Conservation (phyloP, 1,140 invertebrate species). For the Drosophila biarmipes region DNA sequence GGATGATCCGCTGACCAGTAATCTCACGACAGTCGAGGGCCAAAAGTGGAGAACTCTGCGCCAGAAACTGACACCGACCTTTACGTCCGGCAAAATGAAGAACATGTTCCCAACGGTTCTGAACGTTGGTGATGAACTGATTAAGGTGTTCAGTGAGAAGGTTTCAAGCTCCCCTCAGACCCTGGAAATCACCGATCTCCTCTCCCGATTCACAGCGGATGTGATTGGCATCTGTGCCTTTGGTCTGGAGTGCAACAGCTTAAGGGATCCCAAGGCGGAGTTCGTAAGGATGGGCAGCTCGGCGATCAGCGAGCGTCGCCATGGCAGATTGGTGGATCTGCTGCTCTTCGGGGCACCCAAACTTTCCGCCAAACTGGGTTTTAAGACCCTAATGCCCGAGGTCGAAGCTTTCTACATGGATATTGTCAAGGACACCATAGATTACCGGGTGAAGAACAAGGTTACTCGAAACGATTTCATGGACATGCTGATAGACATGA, state of each 20-base stretch:
- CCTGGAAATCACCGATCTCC: neutral
- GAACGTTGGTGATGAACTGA: neutral
- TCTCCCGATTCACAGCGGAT: neutral
- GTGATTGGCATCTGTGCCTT: neutral
- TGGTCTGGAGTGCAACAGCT: neutral
- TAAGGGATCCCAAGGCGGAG: slow-evolving; percentile 2
- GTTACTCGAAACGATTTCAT: neutral
- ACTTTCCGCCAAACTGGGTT: neutral
- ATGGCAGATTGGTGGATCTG: neutral
- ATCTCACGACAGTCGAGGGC: neutral
- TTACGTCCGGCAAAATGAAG: neutral
- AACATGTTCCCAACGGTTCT: neutral
- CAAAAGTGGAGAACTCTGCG: neutral
- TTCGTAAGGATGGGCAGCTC: neutral
- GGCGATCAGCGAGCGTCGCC: neutral
- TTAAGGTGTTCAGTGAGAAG: neutral
- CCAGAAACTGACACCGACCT: too few species aligned
- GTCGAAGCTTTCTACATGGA: neutral
- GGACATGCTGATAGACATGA: slow-evolving; percentile 3
- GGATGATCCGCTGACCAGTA: neutral
- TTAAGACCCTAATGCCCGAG: neutral
- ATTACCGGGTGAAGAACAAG: neutral
- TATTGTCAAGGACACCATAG: neutral
- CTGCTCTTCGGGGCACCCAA: neutral
- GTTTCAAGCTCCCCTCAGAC: neutral